Conservation (phyloP, 1,140 invertebrate species). For the Pemphigus obesinymphae region DNA sequence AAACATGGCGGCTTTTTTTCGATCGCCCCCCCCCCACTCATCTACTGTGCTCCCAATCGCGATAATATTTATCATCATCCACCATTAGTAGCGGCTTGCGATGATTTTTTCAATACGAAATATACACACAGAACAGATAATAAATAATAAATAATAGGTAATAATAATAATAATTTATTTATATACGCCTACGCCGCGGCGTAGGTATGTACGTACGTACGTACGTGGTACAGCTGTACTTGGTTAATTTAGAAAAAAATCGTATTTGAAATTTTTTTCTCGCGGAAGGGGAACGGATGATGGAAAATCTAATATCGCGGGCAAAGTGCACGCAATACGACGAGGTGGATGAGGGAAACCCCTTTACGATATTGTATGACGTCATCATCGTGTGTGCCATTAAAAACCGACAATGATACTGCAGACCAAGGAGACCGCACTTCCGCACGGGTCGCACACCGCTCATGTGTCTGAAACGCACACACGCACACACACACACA, state of each 20-base stretch:
- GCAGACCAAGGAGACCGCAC: constrained; percentile 35
- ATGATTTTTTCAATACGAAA: background rate
- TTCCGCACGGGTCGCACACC: constrained; percentile 26
- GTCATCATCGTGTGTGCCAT: constrained; percentile 15
- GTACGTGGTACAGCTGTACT: background rate
- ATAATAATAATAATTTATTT: background rate
- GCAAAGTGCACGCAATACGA: background rate
- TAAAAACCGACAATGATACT: constrained; percentile 25
- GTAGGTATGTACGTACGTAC: background rate
- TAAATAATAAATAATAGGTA: background rate
- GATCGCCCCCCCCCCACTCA: background rate
- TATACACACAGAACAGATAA: no score
- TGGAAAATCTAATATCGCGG: background rate
- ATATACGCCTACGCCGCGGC: background rate
- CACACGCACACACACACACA: background rate
- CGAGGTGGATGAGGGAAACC: background rate
- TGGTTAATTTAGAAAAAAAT: background rate
- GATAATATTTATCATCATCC: background rate
- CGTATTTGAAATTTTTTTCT: background rate
- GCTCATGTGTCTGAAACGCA: constrained; percentile 19
- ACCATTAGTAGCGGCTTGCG: background rate
- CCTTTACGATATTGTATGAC: constrained; percentile 32
- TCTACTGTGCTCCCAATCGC: no score
- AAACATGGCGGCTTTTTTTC: background rate
- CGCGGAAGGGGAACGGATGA: background rate